Evolutionary conservation across 1,140 invertebrate species (phyloP).

Genomic region (Cotesia chilonis): DNA sequence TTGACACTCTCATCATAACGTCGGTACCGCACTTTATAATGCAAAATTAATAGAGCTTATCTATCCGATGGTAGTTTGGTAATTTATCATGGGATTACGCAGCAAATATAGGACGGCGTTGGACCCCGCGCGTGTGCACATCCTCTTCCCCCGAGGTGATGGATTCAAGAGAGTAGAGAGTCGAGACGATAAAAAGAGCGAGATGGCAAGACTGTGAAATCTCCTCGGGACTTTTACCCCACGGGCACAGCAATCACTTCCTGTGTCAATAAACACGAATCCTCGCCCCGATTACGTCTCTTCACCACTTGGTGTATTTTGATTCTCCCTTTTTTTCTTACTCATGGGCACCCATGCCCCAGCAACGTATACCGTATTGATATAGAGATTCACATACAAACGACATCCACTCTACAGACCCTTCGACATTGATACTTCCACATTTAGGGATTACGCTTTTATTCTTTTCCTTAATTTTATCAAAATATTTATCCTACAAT

Average conservation of each 20-base stretch:
- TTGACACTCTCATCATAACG: background rate
- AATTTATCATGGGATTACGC: constrained; percentile 66
- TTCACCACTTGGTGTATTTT: constrained; percentile 45
- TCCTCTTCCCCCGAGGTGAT: background rate
- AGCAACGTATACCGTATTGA: constrained; percentile 3
- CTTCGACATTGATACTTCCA: constrained; percentile 40
- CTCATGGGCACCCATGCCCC: background rate
- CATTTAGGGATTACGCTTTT: constrained; percentile 27
- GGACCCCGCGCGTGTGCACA: constrained; percentile 15
- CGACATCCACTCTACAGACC: constrained; percentile 38
- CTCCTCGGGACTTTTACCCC: constrained; percentile 35
- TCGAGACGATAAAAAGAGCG: constrained; percentile 26
- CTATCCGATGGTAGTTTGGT: constrained; percentile 51
- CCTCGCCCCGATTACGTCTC: constrained; percentile 39
- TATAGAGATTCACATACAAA: constrained; percentile 37
- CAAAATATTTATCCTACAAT: constrained; percentile 42
- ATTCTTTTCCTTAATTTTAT: constrained; percentile 28
- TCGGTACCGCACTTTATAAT: constrained; percentile 45
- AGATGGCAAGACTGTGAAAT: constrained; percentile 30
- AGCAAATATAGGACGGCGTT: constrained; percentile 55
- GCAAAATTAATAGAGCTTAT: constrained; percentile 66
- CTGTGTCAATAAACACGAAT: constrained; percentile 59
- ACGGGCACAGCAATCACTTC: constrained; percentile 59
- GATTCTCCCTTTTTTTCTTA: constrained; percentile 29
- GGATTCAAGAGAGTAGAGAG: constrained; percentile 5